Base-by-base conservation (phyloP, 1,140 invertebrate species). In the Nomia melanderi region DNA sequence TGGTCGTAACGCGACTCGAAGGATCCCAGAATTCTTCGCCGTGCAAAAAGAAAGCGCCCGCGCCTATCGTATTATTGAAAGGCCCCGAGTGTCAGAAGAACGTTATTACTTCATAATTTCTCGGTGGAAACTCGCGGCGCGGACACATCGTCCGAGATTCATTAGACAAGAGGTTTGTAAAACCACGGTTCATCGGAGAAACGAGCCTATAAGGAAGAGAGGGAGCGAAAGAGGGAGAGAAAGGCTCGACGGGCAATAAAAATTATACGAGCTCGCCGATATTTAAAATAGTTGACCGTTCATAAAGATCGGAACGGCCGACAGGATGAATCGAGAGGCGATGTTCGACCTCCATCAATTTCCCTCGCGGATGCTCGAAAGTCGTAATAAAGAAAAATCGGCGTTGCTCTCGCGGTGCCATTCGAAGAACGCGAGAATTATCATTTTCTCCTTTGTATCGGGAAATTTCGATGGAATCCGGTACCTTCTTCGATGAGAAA, bases 401-500 rank as follows among this genome's bases (percentile, higher is more conserved):
- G 36, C 9, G 29, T 2, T 27, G 56, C 57, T 47, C 25, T 47
- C 25, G n/a, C 29, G 36, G 50, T 66, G 17, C 39, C 25, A 39
- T 0, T 27, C 59, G 69, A 44, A 62, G 25, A 8, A 47, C 3
- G 50, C 23, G 54, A 69, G 47, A 76, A 76, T 74, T 33, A 56
- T 25, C 53, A 54, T 39, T 25, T 36, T 54, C 41, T 44, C 41
- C 41, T 17, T 17, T 14, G 41, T 54, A 64, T 44, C 25, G 7
- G 41, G 77, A 39, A 80, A 77, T 71, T 62, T 53, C 8, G 60
- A 50, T 53, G 57, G 29, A 69, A 63, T 41, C n/a, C n/a, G n/a
- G n/a, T n/a, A n/a, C n/a, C n/a, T n/a, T n/a, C n/a, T n/a, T n/a
- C n/a, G n/a, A n/a, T n/a, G n/a, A n/a, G n/a, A n/a, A n/a, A n/a